Evolutionary conservation across 1,140 invertebrate genomes (phyloP), one percentile per base, ranked within the genome.

Genomic region (Ectropis grisescens): DNA sequence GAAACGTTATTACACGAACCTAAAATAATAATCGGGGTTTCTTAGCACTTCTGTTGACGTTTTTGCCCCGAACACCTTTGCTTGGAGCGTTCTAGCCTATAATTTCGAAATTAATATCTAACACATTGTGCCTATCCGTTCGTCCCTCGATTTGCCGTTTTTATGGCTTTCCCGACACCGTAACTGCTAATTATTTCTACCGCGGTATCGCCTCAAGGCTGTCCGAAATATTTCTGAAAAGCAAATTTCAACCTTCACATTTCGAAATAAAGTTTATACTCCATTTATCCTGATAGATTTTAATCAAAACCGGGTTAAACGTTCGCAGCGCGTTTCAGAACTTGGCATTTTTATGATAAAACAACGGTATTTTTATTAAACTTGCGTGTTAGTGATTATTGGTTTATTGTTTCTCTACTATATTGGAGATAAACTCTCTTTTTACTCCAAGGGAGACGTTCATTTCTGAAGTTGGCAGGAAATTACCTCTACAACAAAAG

Each of bases 31-130:
- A 75, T 69, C 59, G 60, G 46, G 37, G 56, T 44, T 37, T 69
- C 69, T 75, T 71, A 69, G 57, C 68, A 79, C 66, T 75, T 74
- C 65, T 70, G 69, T 68, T 57, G 57, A 56, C 50, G 66, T 70
- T 78, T 72, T 69, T 69, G 67, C 51, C 31, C 39, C 41, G 55
- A 57, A 66, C 68, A 68, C 68, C 65, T 75, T 70, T 60, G 57
- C 53, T 50, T 31, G 49, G 28, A 49, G 41, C 40, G 39, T 37
- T 32, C 38, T 41, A 70, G 62, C 61, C 74, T 74, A 60, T 70
- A 74, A 80, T 80, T 75, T 80, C 26, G 47, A 57, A 62, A 80
- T 80, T 76, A 75, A 80, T 76, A 80, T 76, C 69, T 72, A 72
- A 79, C 72, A 79, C 70, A 72, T 79, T 79, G 72, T 69, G 66